Evolutionary conservation across 2,797 vertebrate genomes (phyloP), one percentile per base, ranked within the genome.

Genomic region (Cheirogaleus major): DNA sequence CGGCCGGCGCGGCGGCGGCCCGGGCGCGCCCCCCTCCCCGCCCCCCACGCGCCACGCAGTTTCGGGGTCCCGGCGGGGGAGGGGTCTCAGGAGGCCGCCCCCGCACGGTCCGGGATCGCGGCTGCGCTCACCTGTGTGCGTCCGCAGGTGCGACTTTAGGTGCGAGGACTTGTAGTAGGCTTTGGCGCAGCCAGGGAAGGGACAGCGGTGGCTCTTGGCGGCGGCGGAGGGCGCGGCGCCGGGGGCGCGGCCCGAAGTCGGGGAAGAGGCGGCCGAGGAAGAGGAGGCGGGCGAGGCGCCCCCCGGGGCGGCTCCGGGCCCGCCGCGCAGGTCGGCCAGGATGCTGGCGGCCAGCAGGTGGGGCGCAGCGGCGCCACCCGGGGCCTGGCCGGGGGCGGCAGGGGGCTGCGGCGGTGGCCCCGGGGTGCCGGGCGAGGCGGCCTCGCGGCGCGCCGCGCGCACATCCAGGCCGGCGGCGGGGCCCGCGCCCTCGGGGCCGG

Each of bases 91-190:
- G 8, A 45, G 73, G 7, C 12, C 18, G n/a, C 23, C 50, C 69
- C 22, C 15, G 17, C n/a, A 41, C 1, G 30, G 25, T 8, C 20
- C 15, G 2, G 11, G 41, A 2, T 4, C 48, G 6, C 27, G 6
- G 27, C 38, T 15, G 0, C 17, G 15, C 96, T 98, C 95, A 98
- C 98, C 99, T 98, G 99, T 99, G 98, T 99, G 99, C 83, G 99
- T 99, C 97, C 99, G 98, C 98, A 99, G 99, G 98, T 99, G 99
- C 52, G 99, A 99, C 98, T 99, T 99, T 96, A 99, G 98, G 97
- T 99, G 99, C 65, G 99, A 99, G 17, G 99, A 99, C 97, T 99
- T 99, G 88, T 99, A 99, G 95, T 99, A 99, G 97, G 99, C 99
- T 98, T 99, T 99, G 98, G 99, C 98, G 99, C 99, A 99, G 92